Conservation (phyloP, 2,797 vertebrate genomes). For the Anableps anableps region DNA sequence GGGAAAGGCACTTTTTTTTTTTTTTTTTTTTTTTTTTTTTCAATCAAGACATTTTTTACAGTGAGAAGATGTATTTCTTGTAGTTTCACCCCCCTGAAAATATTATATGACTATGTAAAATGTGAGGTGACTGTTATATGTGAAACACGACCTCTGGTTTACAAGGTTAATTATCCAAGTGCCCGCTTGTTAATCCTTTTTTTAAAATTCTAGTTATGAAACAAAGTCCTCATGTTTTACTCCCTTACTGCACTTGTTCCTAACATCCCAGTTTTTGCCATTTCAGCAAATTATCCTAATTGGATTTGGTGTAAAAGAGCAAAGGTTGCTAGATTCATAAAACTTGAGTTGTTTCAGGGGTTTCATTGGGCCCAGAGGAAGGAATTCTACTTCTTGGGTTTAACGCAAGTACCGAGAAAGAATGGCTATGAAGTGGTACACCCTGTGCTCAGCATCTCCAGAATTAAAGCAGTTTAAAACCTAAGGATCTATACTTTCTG, state of each 20-base stretch:
- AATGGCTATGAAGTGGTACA: background rate
- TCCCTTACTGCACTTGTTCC: background rate
- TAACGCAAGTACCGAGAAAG: conserved; percentile 11
- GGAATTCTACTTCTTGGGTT: conserved; percentile 13
- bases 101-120: background rate
- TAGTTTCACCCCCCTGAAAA: conserved; percentile 5
- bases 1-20: background rate
- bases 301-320: conserved; percentile 17
- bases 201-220: conserved; percentile 18
- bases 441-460: conserved; percentile 5
- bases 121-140: background rate
- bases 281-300: conserved; percentile 36
- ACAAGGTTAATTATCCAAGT: conserved; percentile 28
- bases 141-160: conserved; percentile 12
- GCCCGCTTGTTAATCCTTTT: conserved; percentile 42
- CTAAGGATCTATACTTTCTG: conserved; percentile 18
- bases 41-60: background rate
- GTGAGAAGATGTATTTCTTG: background rate
- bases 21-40: background rate
- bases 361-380: conserved; percentile 38
- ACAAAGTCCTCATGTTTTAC: background rate
- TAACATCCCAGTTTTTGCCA: conserved; percentile 3
- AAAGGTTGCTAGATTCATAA: conserved; percentile 16
- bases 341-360: conserved; percentile 43
- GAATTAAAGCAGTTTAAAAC: conserved; percentile 3